Evolutionary conservation across 2,113 vertebrate genomes (phyloP).

Genomic region (Larimichthys polyactis): DNA sequence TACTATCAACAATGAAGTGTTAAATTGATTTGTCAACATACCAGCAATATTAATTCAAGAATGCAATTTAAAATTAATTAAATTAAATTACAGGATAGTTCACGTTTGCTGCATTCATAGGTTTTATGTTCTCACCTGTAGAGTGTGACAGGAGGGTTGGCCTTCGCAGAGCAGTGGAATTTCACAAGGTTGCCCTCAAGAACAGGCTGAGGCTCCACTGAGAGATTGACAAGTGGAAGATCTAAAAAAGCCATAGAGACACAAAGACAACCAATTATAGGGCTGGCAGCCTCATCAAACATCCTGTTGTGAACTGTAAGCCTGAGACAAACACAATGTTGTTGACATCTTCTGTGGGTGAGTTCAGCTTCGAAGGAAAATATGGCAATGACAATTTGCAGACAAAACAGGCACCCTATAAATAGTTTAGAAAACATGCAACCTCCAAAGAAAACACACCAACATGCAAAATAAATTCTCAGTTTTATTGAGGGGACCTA

Average conservation of each 20-base stretch:
- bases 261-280: constrained; percentile 62
- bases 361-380: neutral
- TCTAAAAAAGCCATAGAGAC: constrained; percentile 83
- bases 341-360: constrained; percentile 30
- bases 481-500: constrained; percentile 6
- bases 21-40: constrained; percentile 47
- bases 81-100: neutral
- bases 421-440: constrained; percentile 11
- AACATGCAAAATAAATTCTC: constrained; percentile 6
- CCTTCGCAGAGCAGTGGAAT: constrained; percentile 97
- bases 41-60: constrained; percentile 27
- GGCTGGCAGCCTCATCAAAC: constrained; percentile 39
- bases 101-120: neutral
- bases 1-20: constrained; percentile 53
- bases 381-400: constrained; percentile 2
- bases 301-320: constrained; percentile 29
- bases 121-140: constrained; percentile 90
- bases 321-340: constrained; percentile 33
- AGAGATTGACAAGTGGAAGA: constrained; percentile 95
- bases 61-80: constrained; percentile 31
- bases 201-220: constrained; percentile 95
- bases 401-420: constrained; percentile 17
- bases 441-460: constrained; percentile 10
- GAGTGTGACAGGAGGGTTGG: constrained; percentile 95
- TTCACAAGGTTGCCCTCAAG: constrained; percentile 95